Evolutionary conservation across 1,140 invertebrate genomes (phyloP), one percentile per base, ranked within the genome.

Genomic region (Probaryconus sp.): DNA sequence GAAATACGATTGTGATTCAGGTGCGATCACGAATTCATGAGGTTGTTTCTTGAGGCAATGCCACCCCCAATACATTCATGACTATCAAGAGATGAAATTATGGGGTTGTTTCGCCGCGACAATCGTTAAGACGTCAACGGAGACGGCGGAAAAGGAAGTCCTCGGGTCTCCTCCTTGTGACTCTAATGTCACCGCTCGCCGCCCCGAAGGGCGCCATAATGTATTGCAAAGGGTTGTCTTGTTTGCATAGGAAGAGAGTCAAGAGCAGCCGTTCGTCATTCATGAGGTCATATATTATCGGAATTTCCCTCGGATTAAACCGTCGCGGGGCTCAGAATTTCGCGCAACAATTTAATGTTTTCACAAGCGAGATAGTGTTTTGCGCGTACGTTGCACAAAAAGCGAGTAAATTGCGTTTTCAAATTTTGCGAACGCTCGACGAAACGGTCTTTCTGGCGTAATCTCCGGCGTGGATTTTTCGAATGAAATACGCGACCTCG

Each of bases 181-280:
- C 20, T 64, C 16, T 42, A 26, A 58, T 47, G 51, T 61, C 20
- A 21, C 38, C 38, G 14, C 33, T 30, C 42, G 50, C 14, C 51
- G 65, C 38, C 58, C 37, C 14, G 5, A 17, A 64, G 70, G 70
- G 71, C 11, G 42, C 38, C 35, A 10, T 70, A 77, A 77, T 77
- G 60, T 74, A 74, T 77, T 74, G 70, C 70, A 77, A 77, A 73
- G 76, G 70, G 76, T 77, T 70, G 76, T 63, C 75, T 74, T 77
- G 76, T 77, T 77, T 73, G 76, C 76, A 72, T 77, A 60, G 65
- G 60, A 77, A 69, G 56, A n/a, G n/a, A 74, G 65, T 72, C 70
- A 70, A 74, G 76, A 63, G 40, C 50, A 58, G 47, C 50, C 61
- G 31, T 71, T 71, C 67, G 71, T 78, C 70, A 78, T 74, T 78